Percentiles rank a stretch among this genome's conserved stretches.
Evolutionary conservation across 1,140 invertebrate genomes (phyloP).

Genomic region (Orius insidiosus): DNA sequence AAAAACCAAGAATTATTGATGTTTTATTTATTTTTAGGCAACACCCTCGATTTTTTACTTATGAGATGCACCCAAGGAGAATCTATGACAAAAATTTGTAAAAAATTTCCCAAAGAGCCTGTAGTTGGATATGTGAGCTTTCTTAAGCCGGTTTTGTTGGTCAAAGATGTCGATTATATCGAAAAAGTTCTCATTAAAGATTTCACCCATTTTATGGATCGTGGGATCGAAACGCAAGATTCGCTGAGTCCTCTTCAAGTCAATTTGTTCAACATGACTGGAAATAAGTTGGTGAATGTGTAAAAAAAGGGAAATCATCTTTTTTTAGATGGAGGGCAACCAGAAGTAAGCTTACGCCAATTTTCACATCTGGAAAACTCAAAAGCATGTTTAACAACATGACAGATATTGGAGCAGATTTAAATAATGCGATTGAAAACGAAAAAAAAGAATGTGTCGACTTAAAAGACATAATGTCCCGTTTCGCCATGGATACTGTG

Average conservation of each 20-base stretch:
- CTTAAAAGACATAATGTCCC: background rate
- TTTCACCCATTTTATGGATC: background rate
- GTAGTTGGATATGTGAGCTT: background rate
- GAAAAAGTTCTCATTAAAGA: constrained; percentile 2
- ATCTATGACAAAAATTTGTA: background rate
- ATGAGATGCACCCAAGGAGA: background rate
- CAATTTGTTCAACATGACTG: constrained; percentile 5
- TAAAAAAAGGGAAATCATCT: background rate
- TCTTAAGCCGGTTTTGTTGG: background rate
- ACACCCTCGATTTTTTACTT: background rate
- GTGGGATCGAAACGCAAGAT: background rate
- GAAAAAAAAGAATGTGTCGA: background rate
- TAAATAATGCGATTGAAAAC: background rate
- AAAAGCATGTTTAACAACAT: background rate
- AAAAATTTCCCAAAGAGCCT: background rate
- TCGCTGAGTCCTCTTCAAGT: background rate
- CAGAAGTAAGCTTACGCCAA: background rate
- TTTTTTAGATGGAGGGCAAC: background rate
- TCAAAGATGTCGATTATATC: background rate
- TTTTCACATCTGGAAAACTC: background rate
- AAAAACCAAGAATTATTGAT: no score
- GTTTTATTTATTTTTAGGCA: background rate
- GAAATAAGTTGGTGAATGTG: background rate
- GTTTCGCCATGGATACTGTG: constrained; percentile 1
- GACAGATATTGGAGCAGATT: background rate